Evolutionary conservation across 2,113 vertebrate species (phyloP).

Genomic region (Ascaphus truei): DNA sequence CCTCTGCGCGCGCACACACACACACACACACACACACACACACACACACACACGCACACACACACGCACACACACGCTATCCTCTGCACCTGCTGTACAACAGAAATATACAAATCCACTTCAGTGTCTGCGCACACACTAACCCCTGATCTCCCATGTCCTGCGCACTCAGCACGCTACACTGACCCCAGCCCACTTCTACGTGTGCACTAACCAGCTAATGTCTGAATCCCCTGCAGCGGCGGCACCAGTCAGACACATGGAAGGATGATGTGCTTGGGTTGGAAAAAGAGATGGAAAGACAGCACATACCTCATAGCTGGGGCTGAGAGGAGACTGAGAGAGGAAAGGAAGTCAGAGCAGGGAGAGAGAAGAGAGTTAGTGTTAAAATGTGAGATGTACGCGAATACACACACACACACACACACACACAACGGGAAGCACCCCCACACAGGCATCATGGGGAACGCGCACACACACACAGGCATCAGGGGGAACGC

Average conservation of each 20-base stretch:
- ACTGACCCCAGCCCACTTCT: not conserved
- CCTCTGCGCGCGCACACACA: not conserved
- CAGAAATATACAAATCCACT: too few species aligned
- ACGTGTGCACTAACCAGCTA: not conserved
- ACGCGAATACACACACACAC: too few species aligned
- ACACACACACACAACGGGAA: too few species aligned
- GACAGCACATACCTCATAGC: conserved; percentile 79
- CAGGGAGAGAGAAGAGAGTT: conserved; percentile 3
- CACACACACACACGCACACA: not conserved
- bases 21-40: not conserved
- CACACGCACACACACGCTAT: too few species aligned
- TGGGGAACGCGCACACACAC: too few species aligned
- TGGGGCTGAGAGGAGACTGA: conserved; percentile 85
- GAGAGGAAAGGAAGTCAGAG: conserved; percentile 44
- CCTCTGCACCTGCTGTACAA: too few species aligned
- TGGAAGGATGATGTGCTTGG: conserved; percentile 1
- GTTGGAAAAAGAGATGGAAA: conserved; percentile 7
- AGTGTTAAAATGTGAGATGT: conserved; percentile 19
- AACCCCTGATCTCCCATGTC: not conserved
- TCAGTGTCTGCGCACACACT: not conserved
- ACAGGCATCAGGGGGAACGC: too few species aligned
- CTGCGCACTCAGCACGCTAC: not conserved
- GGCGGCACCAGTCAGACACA: not conserved
- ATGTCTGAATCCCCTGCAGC: not conserved
- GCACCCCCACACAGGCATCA: too few species aligned